Conservation (phyloP, 1,140 invertebrate species). For the Harpegnathos saltator region DNA sequence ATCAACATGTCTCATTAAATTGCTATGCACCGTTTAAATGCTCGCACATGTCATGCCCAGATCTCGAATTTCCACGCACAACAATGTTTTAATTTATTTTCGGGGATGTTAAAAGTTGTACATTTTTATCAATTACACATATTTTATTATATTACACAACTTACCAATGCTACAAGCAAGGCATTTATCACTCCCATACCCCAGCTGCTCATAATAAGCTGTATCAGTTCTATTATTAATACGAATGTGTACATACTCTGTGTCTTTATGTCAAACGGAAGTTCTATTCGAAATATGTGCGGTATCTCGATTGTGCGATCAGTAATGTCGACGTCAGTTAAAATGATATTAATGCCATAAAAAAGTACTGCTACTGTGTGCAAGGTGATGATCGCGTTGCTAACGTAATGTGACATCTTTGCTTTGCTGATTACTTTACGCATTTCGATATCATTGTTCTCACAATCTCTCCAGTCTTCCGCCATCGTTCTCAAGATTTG, state of each 20-base stretch:
- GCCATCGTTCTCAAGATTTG: conserved; percentile 1
- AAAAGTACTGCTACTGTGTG: not conserved
- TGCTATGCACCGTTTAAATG: not conserved
- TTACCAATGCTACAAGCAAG: not conserved
- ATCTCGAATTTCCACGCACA: not conserved
- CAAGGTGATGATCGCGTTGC: not conserved
- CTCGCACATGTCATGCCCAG: not conserved
- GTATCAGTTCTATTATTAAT: not conserved
- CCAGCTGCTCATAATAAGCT: not conserved
- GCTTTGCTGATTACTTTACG: not conserved
- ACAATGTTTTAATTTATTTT: not conserved
- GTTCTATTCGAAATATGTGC: not conserved
- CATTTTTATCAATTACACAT: not conserved
- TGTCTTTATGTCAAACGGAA: not conserved
- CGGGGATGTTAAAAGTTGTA: not conserved
- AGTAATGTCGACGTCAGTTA: conserved; percentile 9
- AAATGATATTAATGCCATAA: not conserved
- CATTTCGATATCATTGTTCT: not conserved
- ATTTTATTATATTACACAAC: not conserved
- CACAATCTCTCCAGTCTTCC: conserved; percentile 3
- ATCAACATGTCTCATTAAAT: not conserved
- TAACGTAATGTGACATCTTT: not conserved
- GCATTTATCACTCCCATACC: not conserved
- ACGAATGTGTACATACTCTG: conserved; percentile 18
- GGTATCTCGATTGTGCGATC: not conserved